These are phyloP conservation scores for Bradypodion pumilum DNA, from an alignment of 2,797 vertebrate species.

Conservation along the genomic window DNA sequence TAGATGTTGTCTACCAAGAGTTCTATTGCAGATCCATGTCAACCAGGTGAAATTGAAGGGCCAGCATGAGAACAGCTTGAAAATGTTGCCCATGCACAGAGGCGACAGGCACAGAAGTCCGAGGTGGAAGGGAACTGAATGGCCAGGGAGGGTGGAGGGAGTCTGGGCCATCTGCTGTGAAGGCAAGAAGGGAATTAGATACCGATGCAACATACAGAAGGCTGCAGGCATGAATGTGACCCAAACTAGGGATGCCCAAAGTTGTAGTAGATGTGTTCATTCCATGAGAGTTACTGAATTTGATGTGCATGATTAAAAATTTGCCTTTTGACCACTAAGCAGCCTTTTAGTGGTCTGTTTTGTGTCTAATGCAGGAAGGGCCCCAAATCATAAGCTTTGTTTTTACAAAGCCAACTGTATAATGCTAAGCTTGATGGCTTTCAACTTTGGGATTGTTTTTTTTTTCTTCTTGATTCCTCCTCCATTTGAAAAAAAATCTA, in stretches of 20 bases:
- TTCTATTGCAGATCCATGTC: slow-evolving; percentile 6
- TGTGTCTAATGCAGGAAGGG: background rate
- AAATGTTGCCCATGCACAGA: background rate
- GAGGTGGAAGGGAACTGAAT: background rate
- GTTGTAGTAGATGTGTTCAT: slow-evolving; percentile 6
- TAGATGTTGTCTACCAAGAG: background rate
- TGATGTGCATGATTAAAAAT: slow-evolving; percentile 12
- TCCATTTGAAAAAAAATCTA: background rate
- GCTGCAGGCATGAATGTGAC: background rate
- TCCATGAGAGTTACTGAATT: background rate
- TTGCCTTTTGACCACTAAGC: background rate
- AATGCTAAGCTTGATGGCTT: background rate
- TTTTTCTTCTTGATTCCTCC: too few species aligned
- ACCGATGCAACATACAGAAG: background rate
- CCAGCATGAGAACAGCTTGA: background rate
- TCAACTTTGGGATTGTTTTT: background rate
- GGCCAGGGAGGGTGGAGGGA: background rate
- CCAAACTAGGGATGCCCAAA: background rate
- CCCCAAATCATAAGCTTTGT: background rate
- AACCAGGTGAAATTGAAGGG: slow-evolving; percentile 4
- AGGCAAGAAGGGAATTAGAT: background rate
- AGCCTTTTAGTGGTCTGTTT: background rate
- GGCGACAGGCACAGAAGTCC: background rate
- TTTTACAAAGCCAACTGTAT: background rate
- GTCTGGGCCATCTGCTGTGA: background rate